Evolutionary conservation across 2,888 invertebrate species (phyloP).

Genomic region (Tryphoninae sp.): DNA sequence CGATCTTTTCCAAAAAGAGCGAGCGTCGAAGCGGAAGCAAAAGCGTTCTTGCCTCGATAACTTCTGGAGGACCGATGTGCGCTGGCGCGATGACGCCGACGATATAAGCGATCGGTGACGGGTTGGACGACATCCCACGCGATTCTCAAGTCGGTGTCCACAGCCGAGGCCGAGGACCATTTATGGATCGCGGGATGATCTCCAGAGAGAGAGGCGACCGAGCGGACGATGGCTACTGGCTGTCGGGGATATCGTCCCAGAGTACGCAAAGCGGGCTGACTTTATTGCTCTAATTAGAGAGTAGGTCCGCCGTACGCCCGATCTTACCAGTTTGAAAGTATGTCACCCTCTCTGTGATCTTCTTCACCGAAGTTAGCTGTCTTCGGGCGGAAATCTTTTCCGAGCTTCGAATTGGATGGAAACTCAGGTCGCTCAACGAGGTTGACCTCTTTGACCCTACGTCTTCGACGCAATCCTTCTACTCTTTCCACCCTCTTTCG

Average conservation of each 20-base stretch:
- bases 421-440: constrained; percentile 32
- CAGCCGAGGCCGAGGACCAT: constrained; percentile 66
- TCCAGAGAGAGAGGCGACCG: background rate
- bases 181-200: constrained; percentile 67
- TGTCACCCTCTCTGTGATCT: constrained; percentile 21
- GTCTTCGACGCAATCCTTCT: constrained; percentile 17
- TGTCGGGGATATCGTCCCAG: constrained; percentile 13
- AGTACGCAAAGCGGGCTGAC: constrained; percentile 11
- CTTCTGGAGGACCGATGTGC: background rate
- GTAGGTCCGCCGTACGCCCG: constrained; percentile 8
- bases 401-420: background rate
- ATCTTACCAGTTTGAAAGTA: background rate
- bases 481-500: constrained; percentile 6
- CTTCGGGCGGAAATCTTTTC: background rate
- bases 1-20: constrained; percentile 4
- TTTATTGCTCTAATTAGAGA: constrained; percentile 54
- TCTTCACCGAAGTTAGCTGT: constrained; percentile 17
- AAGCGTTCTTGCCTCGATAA: background rate
- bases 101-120: constrained; percentile 45
- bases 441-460: constrained; percentile 25
- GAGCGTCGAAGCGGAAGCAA: constrained; percentile 5
- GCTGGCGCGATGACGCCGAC: constrained; percentile 8
- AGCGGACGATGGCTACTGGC: background rate
- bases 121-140: constrained; percentile 72
- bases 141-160: constrained; percentile 46